phyloP scores from a whole-genome alignment of 2,888 invertebrate genomes.

The Xylota segnis region DNA sequence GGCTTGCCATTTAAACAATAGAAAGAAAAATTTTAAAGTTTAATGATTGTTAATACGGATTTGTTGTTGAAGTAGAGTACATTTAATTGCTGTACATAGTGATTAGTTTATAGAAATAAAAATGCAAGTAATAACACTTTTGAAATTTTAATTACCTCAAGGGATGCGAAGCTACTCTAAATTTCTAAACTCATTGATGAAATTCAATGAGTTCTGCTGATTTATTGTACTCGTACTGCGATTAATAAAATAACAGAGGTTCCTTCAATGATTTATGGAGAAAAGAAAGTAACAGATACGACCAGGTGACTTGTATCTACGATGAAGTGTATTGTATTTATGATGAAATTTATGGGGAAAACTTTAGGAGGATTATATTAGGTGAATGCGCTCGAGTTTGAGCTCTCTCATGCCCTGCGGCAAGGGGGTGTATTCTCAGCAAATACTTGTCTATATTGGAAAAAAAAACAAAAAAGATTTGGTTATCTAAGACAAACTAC shows the following conservation, averaged over 20 bases:
- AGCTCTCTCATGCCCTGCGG: too few relatives aligned
- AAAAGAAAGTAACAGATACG: not conserved
- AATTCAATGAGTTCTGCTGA: slow-evolving; percentile 5
- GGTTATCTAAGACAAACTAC: too few relatives aligned
- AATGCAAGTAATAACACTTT: slow-evolving; percentile 13
- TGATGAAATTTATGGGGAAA: not conserved
- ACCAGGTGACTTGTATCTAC: not conserved
- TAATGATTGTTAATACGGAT: slow-evolving; percentile 8
- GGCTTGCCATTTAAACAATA: slow-evolving; percentile 23
- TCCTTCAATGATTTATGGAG: not conserved
- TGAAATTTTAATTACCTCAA: slow-evolving; percentile 13
- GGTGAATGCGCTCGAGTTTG: too few relatives aligned
- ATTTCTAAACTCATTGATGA: slow-evolving; percentile 18
- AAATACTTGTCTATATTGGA: too few relatives aligned
- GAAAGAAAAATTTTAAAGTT: slow-evolving; percentile 4
- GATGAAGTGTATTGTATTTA: not conserved
- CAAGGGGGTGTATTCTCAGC: too few relatives aligned
- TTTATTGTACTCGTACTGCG: slow-evolving; percentile 10
- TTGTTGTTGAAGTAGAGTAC: not conserved
- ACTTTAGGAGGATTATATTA: not conserved
- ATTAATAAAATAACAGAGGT: not conserved
- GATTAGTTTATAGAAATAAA: not conserved
- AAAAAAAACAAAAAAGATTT: too few relatives aligned
- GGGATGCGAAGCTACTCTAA: not conserved
- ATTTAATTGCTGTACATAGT: not conserved